Evolutionary conservation across 1,140 invertebrate species (phyloP).

Genomic region (Ylistrum balloti): DNA sequence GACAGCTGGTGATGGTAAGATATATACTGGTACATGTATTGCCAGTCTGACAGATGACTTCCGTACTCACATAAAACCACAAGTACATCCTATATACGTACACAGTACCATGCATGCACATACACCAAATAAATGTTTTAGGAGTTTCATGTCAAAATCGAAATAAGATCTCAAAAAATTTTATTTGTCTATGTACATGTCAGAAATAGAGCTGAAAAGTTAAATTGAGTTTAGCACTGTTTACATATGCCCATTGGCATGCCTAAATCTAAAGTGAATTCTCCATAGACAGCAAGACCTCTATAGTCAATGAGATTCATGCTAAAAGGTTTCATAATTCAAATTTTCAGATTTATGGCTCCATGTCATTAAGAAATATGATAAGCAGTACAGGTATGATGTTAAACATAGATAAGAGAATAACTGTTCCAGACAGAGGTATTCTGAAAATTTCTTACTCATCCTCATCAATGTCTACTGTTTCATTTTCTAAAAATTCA

Average conservation of each 20-base stretch:
- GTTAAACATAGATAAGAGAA: background rate
- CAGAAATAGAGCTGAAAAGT: background rate
- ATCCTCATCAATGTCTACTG: conserved; percentile 16
- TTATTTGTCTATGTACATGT: background rate
- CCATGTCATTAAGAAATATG: too few species aligned
- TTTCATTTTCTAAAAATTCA: conserved; percentile 4
- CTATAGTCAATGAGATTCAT: too few species aligned
- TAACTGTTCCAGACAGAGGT: background rate
- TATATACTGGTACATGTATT: background rate
- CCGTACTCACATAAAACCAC: background rate
- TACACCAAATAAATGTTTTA: too few species aligned
- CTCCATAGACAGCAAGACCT: too few species aligned
- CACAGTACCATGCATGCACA: too few species aligned
- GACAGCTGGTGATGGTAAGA: background rate
- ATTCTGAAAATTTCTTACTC: conserved; percentile 4
- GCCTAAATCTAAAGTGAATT: too few species aligned
- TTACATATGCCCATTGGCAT: too few species aligned
- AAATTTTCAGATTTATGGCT: too few species aligned
- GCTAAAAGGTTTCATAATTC: too few species aligned
- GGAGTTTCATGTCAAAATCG: too few species aligned
- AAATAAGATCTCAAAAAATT: background rate
- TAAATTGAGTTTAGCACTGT: background rate
- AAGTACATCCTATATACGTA: too few species aligned
- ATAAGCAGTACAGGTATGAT: too few species aligned
- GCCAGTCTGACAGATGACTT: background rate